A percentile compares a stretch with the other conserved stretches of the same genome.
These are phyloP conservation scores for Helicoverpa assulta DNA, from an alignment of 2,888 invertebrate species.

Conservation along the genomic window DNA sequence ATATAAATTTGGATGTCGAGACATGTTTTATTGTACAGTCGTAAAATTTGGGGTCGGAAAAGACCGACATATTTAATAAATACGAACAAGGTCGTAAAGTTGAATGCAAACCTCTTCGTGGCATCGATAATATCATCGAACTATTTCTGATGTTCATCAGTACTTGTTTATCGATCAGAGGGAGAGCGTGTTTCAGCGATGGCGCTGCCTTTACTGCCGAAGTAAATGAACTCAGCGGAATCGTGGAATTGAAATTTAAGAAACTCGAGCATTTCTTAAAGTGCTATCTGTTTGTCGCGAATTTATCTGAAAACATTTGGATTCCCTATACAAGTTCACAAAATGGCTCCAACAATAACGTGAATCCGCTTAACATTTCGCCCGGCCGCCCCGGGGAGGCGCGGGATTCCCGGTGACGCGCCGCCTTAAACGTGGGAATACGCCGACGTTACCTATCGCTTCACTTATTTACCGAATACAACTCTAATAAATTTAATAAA, in stretches of 20 bases:
- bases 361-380: constrained; percentile 80
- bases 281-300: constrained; percentile 49
- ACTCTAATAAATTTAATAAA: constrained; percentile 86
- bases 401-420: constrained; percentile 82
- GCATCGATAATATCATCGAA: constrained; percentile 84
- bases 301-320: constrained; percentile 65
- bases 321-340: constrained; percentile 71
- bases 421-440: constrained; percentile 69
- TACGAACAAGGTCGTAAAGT: constrained; percentile 89
- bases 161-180: constrained; percentile 62
- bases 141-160: constrained; percentile 78
- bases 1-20: constrained; percentile 90
- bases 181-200: constrained; percentile 17
- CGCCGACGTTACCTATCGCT: constrained; percentile 78
- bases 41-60: constrained; percentile 89
- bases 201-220: constrained; percentile 19
- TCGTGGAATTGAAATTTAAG: constrained; percentile 34
- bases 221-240: constrained; percentile 32
- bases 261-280: constrained; percentile 45
- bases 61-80: constrained; percentile 90
- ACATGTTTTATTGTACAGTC: constrained; percentile 89
- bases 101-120: constrained; percentile 87
- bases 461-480: constrained; percentile 82
- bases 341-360: constrained; percentile 79
- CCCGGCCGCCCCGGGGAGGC: constrained; percentile 71